Evolutionary conservation across 2,113 vertebrate species (phyloP).

Genomic region (Eudorcas thomsonii): DNA sequence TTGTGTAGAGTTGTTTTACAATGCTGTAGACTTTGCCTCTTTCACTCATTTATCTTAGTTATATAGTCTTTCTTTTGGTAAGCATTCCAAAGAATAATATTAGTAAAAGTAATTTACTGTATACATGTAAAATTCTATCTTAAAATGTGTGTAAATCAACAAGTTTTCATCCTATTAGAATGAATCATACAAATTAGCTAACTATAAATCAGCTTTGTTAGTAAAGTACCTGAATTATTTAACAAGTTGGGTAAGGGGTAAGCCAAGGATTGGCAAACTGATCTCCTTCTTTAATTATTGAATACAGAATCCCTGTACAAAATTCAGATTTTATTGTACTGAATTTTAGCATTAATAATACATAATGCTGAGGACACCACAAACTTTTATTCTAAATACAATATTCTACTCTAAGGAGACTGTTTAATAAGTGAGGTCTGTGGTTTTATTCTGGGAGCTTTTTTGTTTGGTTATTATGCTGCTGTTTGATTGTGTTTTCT

Average conservation of each 20-base stretch:
- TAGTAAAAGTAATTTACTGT: background rate
- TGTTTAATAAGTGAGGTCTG: slow-evolving; percentile 22
- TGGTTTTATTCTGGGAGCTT: slow-evolving; percentile 9
- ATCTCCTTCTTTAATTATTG: slow-evolving; percentile 61
- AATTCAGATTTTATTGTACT: slow-evolving; percentile 46
- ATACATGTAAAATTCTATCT: background rate
- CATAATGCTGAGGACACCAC: slow-evolving; percentile 12
- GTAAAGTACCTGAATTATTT: slow-evolving; percentile 51
- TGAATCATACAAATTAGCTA: background rate
- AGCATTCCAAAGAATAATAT: background rate
- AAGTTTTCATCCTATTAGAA: background rate
- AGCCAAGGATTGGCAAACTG: background rate
- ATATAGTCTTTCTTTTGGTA: background rate
- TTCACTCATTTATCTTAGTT: background rate
- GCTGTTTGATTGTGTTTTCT: slow-evolving; percentile 52
- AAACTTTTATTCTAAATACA: slow-evolving; percentile 20
- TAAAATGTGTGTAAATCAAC: background rate
- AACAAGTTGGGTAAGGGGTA: background rate
- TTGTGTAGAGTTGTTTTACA: background rate
- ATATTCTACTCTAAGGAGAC: background rate
- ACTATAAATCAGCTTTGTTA: slow-evolving; percentile 27
- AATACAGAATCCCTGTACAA: background rate
- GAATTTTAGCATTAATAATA: slow-evolving; percentile 60
- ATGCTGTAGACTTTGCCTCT: background rate
- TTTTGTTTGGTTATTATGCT: slow-evolving; percentile 59